Base-by-base conservation (phyloP, 2,113 vertebrate species). In the Sebastes schlegelii region DNA sequence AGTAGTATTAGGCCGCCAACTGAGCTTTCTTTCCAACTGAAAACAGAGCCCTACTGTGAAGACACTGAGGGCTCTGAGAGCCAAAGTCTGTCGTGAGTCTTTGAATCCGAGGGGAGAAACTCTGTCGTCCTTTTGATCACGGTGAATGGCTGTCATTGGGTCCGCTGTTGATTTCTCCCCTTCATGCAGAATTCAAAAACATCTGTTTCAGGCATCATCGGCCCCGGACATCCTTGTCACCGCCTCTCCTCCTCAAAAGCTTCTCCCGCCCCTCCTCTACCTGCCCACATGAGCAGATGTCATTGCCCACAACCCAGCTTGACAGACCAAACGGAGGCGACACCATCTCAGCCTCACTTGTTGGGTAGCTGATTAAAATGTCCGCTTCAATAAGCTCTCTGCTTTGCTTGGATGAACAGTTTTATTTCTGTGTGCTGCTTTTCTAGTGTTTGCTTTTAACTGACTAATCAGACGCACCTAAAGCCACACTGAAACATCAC, bases 331-430 rank as follows among this genome's bases (percentile, higher is more conserved):
- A 71, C 75, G 26, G 86, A 82, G 83, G 80, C 55, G 70, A 86
- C 89, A 86, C 88, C 84, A 79, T 86, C 73, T 88, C 91, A 87
- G 60, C 85, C 88, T 88, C 79, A 82, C 82, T 82, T 91, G 86
- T 87, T 86, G 86, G 86, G 79, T 74, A 75, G 88, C 91, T 90
- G 92, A 93, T 93, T 91, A 90, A 87, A 92, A 86, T 91, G 92
- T 92, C 89, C 65, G 79, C 82, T 86, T 89, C 89, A 89, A 89
- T 91, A 87, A 89, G 74, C 84, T 85, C 82, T 67, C 21, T 16
- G 74, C 67, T 81, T 80, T 87, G 84, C 88, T 79, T 64, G 85
- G 88, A 83, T 84, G 87, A 91, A 87, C 80, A 77, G 78, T 86
- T 91, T 80, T 80, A 88, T 90, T 86, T 88, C 74, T 73, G 79